phyloP scores from a whole-genome alignment of 1,140 invertebrate genomes.

The Eulimnadia texana region DNA sequence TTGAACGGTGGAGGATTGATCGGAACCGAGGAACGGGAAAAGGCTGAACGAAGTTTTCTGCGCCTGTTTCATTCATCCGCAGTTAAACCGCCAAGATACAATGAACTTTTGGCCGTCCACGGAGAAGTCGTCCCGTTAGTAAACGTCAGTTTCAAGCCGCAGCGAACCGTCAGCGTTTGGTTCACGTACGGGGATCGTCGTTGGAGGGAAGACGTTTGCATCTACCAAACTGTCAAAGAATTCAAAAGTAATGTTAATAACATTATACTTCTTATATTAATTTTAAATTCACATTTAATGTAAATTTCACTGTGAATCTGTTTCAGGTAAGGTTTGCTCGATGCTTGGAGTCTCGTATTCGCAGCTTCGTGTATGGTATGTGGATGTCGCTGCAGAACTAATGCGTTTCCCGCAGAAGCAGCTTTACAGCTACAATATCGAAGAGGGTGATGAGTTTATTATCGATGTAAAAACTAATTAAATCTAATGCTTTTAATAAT shows the following conservation, averaged over 20 bases:
- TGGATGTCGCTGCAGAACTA: constrained; percentile 65
- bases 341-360: constrained; percentile 60
- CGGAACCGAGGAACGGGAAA: constrained; percentile 64
- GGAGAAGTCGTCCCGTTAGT: constrained; percentile 75
- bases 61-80: constrained; percentile 58
- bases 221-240: constrained; percentile 30
- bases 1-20: constrained; percentile 79
- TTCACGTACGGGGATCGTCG: constrained; percentile 49
- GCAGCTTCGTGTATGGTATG: constrained; percentile 66
- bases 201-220: constrained; percentile 30
- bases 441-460: constrained; percentile 78
- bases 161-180: constrained; percentile 67
- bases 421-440: constrained; percentile 78
- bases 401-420: constrained; percentile 75
- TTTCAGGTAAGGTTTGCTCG: constrained; percentile 40
- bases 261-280: neutral
- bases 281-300: neutral
- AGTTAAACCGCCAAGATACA: constrained; percentile 62
- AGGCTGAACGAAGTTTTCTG: constrained; percentile 85
- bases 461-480: constrained; percentile 41
- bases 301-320: neutral
- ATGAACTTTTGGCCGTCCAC: constrained; percentile 60
- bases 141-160: constrained; percentile 66
- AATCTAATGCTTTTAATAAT: neutral
- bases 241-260: constrained; percentile 13